These are phyloP conservation scores for Drosophila orena DNA, from an alignment of 1,140 invertebrate genomes.

Conservation along the genomic window DNA sequence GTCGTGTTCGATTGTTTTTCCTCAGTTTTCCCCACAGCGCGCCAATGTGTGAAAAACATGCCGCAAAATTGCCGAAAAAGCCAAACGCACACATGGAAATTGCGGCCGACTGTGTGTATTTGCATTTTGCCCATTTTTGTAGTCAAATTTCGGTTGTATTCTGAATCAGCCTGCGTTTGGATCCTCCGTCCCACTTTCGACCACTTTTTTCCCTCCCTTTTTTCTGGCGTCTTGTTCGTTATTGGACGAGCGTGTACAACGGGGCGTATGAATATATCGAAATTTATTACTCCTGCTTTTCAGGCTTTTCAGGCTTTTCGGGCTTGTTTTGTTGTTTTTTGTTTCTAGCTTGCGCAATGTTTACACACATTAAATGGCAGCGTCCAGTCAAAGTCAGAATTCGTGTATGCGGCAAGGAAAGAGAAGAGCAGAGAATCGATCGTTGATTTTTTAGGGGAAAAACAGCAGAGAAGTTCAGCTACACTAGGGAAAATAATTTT, in stretches of 20 bases:
- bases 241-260: constrained; percentile 54
- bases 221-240: constrained; percentile 30
- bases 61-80: constrained; percentile 80
- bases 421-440: constrained; percentile 28
- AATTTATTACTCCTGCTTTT: constrained; percentile 40
- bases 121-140: constrained; percentile 82
- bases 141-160: constrained; percentile 74
- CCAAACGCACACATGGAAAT: constrained; percentile 49
- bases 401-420: constrained; percentile 56
- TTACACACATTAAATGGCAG: constrained; percentile 67
- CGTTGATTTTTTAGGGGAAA: neutral
- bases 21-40: constrained; percentile 20
- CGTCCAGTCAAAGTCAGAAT: constrained; percentile 76
- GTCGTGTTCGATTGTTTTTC: constrained; percentile 79
- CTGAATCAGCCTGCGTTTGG: constrained; percentile 57
- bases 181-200: constrained; percentile 10
- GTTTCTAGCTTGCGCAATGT: constrained; percentile 76
- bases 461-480: constrained; percentile 5
- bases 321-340: constrained; percentile 60
- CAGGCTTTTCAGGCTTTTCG: constrained; percentile 8
- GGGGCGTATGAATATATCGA: constrained; percentile 75
- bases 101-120: constrained; percentile 54
- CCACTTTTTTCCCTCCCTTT: constrained; percentile 15
- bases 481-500: neutral
- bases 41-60: constrained; percentile 83